A percentile compares a stretch with the other conserved stretches of the same genome.
Conservation (phyloP, 2,113 vertebrate genomes). For the Cervus canadensis region DNA sequence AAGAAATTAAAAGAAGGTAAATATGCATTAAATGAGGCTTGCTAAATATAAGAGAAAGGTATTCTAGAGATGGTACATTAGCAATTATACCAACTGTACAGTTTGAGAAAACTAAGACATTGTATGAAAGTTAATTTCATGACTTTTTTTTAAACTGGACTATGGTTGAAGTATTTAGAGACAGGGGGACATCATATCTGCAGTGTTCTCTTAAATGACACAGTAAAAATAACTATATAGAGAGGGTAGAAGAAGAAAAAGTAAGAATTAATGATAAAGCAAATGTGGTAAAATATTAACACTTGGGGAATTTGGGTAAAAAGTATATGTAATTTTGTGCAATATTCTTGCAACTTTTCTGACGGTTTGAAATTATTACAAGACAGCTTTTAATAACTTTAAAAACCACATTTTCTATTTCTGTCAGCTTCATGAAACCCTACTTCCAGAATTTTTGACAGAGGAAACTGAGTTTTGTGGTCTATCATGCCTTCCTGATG, state of each 20-base stretch:
- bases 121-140: background rate
- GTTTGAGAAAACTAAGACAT: background rate
- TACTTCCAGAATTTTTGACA: background rate
- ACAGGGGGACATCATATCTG: background rate
- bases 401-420: background rate
- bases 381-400: background rate
- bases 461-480: background rate
- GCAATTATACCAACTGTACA: background rate
- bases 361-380: background rate
- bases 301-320: background rate
- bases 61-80: background rate
- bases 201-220: background rate
- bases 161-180: background rate
- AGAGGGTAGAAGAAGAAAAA: background rate
- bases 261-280: background rate
- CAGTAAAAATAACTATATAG: background rate
- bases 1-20: background rate
- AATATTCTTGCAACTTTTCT: background rate
- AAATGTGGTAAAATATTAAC: background rate
- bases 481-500: background rate
- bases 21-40: background rate
- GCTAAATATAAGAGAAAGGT: background rate
- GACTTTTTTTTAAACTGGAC: background rate
- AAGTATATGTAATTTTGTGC: background rate
- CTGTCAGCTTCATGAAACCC: background rate